Evolutionary conservation across 2,797 vertebrate species (phyloP).

Genomic region (Danio aesculapii): DNA sequence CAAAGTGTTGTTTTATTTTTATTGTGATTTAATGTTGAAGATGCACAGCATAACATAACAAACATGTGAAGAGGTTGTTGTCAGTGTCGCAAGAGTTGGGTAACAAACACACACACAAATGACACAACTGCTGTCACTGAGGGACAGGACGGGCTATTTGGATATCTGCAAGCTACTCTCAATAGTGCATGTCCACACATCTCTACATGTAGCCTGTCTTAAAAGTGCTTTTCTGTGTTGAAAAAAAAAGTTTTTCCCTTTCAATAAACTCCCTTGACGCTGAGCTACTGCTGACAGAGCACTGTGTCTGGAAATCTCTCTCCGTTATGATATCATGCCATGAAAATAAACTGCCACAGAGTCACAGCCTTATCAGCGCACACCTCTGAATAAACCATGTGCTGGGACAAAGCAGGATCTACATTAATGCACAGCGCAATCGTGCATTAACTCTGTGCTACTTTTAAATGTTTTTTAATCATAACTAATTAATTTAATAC

Average conservation of each 20-base stretch:
- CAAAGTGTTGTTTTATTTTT: background rate
- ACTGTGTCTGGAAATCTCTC: slow-evolving; percentile 47
- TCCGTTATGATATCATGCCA: slow-evolving; percentile 51
- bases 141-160: slow-evolving; percentile 45
- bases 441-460: slow-evolving; percentile 16
- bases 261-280: slow-evolving; percentile 35
- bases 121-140: slow-evolving; percentile 17
- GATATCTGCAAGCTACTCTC: slow-evolving; percentile 50
- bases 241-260: slow-evolving; percentile 40
- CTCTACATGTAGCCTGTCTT: slow-evolving; percentile 42
- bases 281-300: slow-evolving; percentile 36
- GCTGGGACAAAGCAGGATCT: slow-evolving; percentile 36
- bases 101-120: slow-evolving; percentile 38
- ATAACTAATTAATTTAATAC: slow-evolving; percentile 55
- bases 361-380: slow-evolving; percentile 28
- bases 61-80: slow-evolving; percentile 35
- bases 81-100: slow-evolving; percentile 35
- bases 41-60: slow-evolving; percentile 40
- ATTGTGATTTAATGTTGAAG: slow-evolving; percentile 20
- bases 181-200: slow-evolving; percentile 45
- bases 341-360: slow-evolving; percentile 44
- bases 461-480: slow-evolving; percentile 33
- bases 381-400: slow-evolving; percentile 37
- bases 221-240: slow-evolving; percentile 57
- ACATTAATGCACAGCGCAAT: slow-evolving; percentile 29